A percentile compares a stretch with the other conserved stretches of the same genome.
Evolutionary conservation across 2,888 invertebrate species (phyloP).

Genomic region (Aphidius colemani): DNA sequence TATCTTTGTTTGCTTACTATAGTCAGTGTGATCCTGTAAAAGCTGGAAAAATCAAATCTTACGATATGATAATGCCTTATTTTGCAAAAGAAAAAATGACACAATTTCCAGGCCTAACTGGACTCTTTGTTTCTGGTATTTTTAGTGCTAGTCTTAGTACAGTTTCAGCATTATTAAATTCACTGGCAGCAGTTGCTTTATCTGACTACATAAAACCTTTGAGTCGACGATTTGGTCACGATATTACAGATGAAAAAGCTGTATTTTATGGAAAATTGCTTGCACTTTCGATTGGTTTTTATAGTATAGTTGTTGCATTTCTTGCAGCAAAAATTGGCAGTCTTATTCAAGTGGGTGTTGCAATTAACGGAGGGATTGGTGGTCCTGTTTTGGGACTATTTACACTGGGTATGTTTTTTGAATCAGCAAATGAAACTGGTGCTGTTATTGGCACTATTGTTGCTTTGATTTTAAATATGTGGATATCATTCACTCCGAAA

Average conservation of each 20-base stretch:
- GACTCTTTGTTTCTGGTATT: conserved; percentile 66
- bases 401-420: conserved; percentile 84
- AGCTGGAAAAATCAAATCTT: conserved; percentile 67
- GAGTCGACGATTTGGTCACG: conserved; percentile 62
- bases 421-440: conserved; percentile 71
- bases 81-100: conserved; percentile 72
- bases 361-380: conserved; percentile 83
- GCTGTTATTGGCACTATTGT: conserved; percentile 44
- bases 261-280: conserved; percentile 65
- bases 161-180: conserved; percentile 88
- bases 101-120: conserved; percentile 51
- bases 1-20: conserved; percentile 83
- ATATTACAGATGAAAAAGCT: conserved; percentile 73
- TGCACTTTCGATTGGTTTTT: conserved; percentile 42
- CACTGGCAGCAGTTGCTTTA: conserved; percentile 85
- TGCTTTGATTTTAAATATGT: conserved; percentile 37
- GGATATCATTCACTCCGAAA: conserved; percentile 44
- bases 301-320: conserved; percentile 45
- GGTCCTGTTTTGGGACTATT: conserved; percentile 87
- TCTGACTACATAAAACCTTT: conserved; percentile 78
- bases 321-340: conserved; percentile 44
- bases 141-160: conserved; percentile 92
- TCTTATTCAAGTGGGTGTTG: conserved; percentile 69
- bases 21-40: conserved; percentile 79
- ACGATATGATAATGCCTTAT: conserved; percentile 77